These are phyloP conservation scores for Phalanger gymnotis DNA, from an alignment of 2,797 vertebrate species.

Conservation along the genomic window DNA sequence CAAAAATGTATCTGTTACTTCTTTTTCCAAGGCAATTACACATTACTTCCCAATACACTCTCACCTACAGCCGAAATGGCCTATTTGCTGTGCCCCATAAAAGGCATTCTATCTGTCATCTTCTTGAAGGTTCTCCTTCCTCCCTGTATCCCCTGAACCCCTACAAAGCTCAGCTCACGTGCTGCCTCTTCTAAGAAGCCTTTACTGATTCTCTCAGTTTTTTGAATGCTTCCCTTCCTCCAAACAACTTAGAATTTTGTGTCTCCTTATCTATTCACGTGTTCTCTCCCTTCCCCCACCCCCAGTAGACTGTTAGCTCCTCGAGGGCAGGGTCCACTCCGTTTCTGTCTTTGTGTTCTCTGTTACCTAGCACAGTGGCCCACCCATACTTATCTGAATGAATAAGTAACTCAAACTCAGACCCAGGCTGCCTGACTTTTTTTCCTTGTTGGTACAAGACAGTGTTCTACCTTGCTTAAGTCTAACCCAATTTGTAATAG, in stretches of 20 bases:
- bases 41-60: no score
- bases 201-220: neutral
- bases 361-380: neutral
- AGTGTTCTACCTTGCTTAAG: neutral
- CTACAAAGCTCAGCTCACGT: neutral
- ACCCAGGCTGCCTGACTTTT: neutral
- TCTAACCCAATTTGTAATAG: no score
- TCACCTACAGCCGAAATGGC: no score
- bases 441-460: neutral
- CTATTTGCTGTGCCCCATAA: no score
- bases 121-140: no score
- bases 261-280: neutral
- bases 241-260: neutral
- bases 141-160: no score
- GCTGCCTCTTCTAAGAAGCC: neutral
- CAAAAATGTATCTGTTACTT: no score
- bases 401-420: neutral
- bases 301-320: neutral
- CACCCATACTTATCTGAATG: neutral
- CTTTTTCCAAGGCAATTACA: no score
- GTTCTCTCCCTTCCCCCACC: neutral
- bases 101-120: no score
- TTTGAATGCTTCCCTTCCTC: neutral
- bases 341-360: neutral
- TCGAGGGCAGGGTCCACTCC: neutral